These are phyloP conservation scores for Colistium nudipinnis DNA, from an alignment of 2,113 vertebrate species.

Conservation along the genomic window DNA sequence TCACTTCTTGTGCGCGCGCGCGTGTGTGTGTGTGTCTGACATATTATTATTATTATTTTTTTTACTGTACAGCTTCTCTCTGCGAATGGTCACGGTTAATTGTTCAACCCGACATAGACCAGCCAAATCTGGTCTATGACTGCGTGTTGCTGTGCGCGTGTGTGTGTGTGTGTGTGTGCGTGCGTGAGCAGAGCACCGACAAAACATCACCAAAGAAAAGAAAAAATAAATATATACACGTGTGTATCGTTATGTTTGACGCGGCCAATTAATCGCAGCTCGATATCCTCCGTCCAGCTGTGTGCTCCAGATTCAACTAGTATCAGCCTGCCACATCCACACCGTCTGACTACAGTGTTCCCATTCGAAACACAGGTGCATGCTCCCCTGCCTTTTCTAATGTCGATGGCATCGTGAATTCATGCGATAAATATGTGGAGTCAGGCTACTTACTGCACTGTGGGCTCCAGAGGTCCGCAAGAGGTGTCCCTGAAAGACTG, in stretches of 20 bases:
- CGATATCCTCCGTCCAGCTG: constrained; percentile 62
- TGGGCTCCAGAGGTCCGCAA: constrained; percentile 66
- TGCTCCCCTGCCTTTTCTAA: background rate
- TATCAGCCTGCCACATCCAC: constrained; percentile 77
- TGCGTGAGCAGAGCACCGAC: background rate
- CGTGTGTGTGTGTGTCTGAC: background rate
- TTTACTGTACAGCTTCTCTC: constrained; percentile 34
- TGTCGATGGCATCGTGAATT: background rate
- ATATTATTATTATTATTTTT: no score
- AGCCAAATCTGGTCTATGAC: constrained; percentile 67
- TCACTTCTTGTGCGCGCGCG: no score
- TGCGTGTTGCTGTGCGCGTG: constrained; percentile 18
- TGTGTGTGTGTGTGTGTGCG: no score
- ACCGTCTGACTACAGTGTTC: no score
- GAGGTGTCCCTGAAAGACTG: constrained; percentile 67
- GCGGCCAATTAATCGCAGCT: constrained; percentile 15
- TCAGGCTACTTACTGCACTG: constrained; percentile 75
- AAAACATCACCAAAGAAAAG: background rate
- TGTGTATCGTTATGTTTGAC: background rate
- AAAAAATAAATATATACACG: background rate
- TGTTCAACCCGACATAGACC: constrained; percentile 61
- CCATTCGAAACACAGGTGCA: background rate
- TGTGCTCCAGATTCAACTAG: constrained; percentile 74
- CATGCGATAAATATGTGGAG: background rate
- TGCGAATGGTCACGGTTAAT: constrained; percentile 40